Conservation (phyloP, 2,888 invertebrate species). For the Harpagoxenus sublaevis region DNA sequence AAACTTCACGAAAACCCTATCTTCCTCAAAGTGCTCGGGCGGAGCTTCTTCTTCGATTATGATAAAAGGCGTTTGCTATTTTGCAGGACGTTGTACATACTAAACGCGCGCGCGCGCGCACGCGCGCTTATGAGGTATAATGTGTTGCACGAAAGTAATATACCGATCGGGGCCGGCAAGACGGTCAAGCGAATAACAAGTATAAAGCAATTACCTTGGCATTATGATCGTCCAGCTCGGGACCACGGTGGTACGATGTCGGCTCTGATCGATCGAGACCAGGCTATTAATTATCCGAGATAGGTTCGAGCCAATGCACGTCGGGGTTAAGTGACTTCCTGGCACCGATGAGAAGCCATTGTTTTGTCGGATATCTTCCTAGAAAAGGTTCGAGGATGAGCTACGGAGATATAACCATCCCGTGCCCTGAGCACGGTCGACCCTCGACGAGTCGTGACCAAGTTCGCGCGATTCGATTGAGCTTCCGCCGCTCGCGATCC, state of each 20-base stretch:
- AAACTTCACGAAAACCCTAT: constrained; percentile 28
- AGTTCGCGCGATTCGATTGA: constrained; percentile 69
- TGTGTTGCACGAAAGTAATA: constrained; percentile 67
- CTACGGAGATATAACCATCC: constrained; percentile 65
- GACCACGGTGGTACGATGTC: constrained; percentile 68
- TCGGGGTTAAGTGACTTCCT: constrained; percentile 74
- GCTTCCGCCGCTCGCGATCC: constrained; percentile 68
- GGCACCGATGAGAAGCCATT: constrained; percentile 73
- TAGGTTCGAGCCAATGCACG: constrained; percentile 77
- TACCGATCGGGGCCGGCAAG: constrained; percentile 41
- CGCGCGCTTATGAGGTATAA: constrained; percentile 62
- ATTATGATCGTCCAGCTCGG: constrained; percentile 71
- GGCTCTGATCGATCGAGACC: constrained; percentile 76
- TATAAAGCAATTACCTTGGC: constrained; percentile 78
- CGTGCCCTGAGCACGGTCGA: constrained; percentile 52
- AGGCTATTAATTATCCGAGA: constrained; percentile 82
- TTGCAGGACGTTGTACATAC: constrained; percentile 7
- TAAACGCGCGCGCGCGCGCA: constrained; percentile 23
- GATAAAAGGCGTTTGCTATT: constrained; percentile 33
- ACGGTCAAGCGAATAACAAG: constrained; percentile 73
- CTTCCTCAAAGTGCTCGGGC: background rate
- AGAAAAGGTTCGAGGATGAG: constrained; percentile 61
- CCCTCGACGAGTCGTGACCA: constrained; percentile 69
- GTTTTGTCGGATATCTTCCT: constrained; percentile 67
- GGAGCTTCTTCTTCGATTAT: constrained; percentile 11